Base-by-base conservation (phyloP, 2,888 invertebrate genomes). In the Tetragonula carbonaria region DNA sequence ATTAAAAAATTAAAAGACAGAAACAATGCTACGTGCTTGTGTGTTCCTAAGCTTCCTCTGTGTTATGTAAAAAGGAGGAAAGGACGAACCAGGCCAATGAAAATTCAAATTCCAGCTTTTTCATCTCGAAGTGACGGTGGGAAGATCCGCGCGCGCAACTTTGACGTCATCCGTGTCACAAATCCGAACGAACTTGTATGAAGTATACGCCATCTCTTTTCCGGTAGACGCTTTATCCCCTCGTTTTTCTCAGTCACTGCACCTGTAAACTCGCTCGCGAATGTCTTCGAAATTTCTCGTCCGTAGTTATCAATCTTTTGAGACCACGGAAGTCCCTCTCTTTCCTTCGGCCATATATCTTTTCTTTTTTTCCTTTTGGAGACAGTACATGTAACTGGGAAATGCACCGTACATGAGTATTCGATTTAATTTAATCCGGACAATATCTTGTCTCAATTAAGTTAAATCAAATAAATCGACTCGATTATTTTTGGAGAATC, bases 81-180 rank as follows among this genome's bases (percentile, higher is more conserved):
- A 45, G 23, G 33, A 23, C 11, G n/a, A n/a, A 0, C 73, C 53
- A 8, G 38, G 38, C 73, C 53, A 79, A 68, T 66, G 66, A 68
- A 77, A 77, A 77, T 77, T 77, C 77, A 77, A 77, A 77, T 51
- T 77, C 70, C 62, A 45, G 63, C 59, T 57, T 77, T 77, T 71
- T 53, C 77, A 53, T 63, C 71, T 38, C 28, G 16, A 28, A 28
- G 65, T 28, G 67, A 14, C 23, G 21, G 16, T 6, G 6, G n/a
- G 50, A 50, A 23, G 18, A 59, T 68, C 63, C 14, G 45, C 50
- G 45, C 23, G 51, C 55, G 45, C 55, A 63, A 71, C 74, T 77
- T 82, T 74, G 67, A 75, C 70, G 57, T 83, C 82, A 73, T 50
- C 33, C 75, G 65, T 77, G 55, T 72, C 62, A 77, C 74, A 74